Evolutionary conservation across 2,113 vertebrate species (phyloP), one percentile per base, ranked within the genome.

Genomic region (Guaruba guarouba): DNA sequence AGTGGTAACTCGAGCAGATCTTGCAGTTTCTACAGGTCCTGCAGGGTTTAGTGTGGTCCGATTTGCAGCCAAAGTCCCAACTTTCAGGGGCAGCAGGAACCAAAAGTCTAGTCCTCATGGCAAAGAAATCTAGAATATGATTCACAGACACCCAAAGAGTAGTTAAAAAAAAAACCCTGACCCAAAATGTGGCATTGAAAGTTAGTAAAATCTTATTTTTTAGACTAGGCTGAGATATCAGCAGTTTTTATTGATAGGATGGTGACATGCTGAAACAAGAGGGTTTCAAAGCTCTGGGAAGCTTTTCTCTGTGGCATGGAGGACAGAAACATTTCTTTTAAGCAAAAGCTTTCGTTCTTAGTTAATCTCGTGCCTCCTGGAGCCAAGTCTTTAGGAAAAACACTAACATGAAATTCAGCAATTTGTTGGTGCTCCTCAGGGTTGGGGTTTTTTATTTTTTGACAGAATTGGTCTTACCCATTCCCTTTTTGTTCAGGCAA

Each of bases 361-460:
- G 13, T 93, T 54, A 51, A 27, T 67, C 37, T 81, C 1, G 1
- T 27, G 28, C 16, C 20, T 83, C 25, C 22, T 27, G 8, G n/a
- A 88, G 15, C 8, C 35, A 77, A 63, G 29, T 46, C 39, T 92
- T 7, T 59, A 67, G 66, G 64, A 67, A 70, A 80, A 86, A 77
- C 19, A 17, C 27, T n/a, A 23, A n/a, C 2, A 23, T 35, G 54
- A 59, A 41, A 61, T 74, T 41, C 31, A 62, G 37, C 33, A 85
- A 63, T 70, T 88, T 62, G 11, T 52, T 76, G 7, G 37, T 77
- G n/a, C 4, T 74, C 7, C 17, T 67, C 8, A 1, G 43, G 15
- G 22, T 31, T 35, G 37, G 13, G 5, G 3, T 43, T 18, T 55
- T 13, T 11, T 22, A 10, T 2, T 1, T 6, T 7, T 15, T 8